Evolutionary conservation across 2,113 vertebrate species (phyloP).

Genomic region (Sorex araneus): DNA sequence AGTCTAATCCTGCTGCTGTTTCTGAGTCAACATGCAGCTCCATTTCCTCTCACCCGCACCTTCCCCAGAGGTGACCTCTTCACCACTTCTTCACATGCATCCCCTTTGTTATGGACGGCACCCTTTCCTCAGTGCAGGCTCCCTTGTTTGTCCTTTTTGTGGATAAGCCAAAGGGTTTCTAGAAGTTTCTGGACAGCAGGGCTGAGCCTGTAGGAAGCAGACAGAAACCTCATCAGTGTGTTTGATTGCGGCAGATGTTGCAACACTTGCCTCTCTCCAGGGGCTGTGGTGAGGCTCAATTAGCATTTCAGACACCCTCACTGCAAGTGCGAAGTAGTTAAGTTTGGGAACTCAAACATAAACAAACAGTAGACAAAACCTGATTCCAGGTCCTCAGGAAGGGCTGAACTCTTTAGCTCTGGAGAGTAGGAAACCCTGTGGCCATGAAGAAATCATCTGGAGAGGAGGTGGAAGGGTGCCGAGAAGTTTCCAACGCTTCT

Average conservation of each 20-base stretch:
- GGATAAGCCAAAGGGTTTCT: conserved; percentile 54
- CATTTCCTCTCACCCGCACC: too few species aligned
- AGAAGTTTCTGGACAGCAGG: conserved; percentile 67
- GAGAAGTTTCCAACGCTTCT: background rate
- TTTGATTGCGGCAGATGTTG: conserved; percentile 51
- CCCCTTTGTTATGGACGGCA: background rate
- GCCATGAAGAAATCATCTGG: background rate
- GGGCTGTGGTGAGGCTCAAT: background rate
- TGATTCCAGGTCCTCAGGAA: background rate
- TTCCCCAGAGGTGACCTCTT: background rate
- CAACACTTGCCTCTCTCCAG: conserved; percentile 20
- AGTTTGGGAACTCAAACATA: background rate
- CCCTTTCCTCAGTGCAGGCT: conserved; percentile 54
- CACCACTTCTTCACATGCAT: background rate
- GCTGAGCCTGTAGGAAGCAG: conserved; percentile 52
- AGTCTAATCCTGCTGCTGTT: too few species aligned
- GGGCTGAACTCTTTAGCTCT: background rate
- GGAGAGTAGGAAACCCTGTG: background rate
- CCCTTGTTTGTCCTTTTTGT: conserved; percentile 60
- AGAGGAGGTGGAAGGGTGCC: background rate
- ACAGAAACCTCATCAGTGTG: conserved; percentile 29
- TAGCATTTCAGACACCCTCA: conserved; percentile 42
- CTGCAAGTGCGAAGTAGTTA: background rate
- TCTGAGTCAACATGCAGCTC: background rate
- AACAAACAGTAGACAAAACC: conserved; percentile 17